Percentiles rank a stretch among this genome's conserved stretches.
Evolutionary conservation across 2,113 vertebrate genomes (phyloP).

Genomic region (Coreoperca whiteheadi): DNA sequence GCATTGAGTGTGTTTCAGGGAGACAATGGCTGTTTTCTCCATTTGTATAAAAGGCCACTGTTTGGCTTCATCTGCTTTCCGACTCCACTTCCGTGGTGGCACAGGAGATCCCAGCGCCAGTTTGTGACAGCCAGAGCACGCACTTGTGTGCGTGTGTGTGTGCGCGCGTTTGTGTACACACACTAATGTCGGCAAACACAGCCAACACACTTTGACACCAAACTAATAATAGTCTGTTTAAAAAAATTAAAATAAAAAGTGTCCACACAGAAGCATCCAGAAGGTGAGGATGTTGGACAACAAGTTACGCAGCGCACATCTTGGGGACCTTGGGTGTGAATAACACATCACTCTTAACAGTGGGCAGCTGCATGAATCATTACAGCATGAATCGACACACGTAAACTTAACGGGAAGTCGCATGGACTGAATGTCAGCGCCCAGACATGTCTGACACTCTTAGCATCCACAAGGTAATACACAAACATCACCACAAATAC

Average conservation of each 20-base stretch:
- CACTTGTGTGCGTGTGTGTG: conserved; percentile 20
- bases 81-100: conserved; percentile 76
- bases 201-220: conserved; percentile 51
- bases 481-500: conserved; percentile 30
- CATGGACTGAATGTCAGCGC: conserved; percentile 32
- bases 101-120: conserved; percentile 72
- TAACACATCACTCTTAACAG: conserved; percentile 36
- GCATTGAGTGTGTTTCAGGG: conserved; percentile 56
- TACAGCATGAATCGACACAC: conserved; percentile 9
- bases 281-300: conserved; percentile 54
- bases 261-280: conserved; percentile 50
- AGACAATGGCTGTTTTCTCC: conserved; percentile 78
- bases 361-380: conserved; percentile 34
- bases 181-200: conserved; percentile 39
- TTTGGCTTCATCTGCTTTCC: conserved; percentile 74
- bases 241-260: conserved; percentile 7
- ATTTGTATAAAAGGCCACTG: conserved; percentile 75
- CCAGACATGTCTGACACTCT: conserved; percentile 27
- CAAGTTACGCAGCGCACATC: conserved; percentile 10
- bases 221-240: conserved; percentile 60
- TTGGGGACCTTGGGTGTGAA: background rate
- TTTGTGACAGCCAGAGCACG: conserved; percentile 74
- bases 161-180: background rate
- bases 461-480: conserved; percentile 18
- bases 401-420: conserved; percentile 43